phyloP scores from a whole-genome alignment of 2,888 invertebrate species.

The Ceratothoa steindachneri region DNA sequence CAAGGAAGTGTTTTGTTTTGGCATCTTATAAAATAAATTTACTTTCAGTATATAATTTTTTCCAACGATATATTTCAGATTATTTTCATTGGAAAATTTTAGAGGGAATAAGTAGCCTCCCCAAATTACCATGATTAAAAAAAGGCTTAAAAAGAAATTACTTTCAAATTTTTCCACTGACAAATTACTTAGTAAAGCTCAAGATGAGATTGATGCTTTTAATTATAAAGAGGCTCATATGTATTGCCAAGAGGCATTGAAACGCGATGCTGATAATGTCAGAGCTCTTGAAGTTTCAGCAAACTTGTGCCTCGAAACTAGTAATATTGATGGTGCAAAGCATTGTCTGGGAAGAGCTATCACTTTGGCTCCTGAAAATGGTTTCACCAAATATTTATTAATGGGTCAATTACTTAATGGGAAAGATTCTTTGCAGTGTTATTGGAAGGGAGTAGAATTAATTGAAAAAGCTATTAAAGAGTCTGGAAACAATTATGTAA shows the following conservation, averaged over 20 bases:
- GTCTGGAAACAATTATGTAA: too few relatives aligned
- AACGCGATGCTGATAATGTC: slow-evolving; percentile 53
- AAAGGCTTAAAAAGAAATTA: neutral
- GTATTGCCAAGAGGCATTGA: slow-evolving; percentile 54
- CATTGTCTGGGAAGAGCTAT: slow-evolving; percentile 50
- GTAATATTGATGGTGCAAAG: slow-evolving; percentile 52
- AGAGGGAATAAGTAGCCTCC: too few relatives aligned
- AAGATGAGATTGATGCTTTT: slow-evolving; percentile 54
- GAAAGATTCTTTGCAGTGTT: slow-evolving; percentile 53
- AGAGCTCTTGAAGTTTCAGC: slow-evolving; percentile 54
- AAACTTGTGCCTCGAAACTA: slow-evolving; percentile 53
- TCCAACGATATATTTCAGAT: too few relatives aligned
- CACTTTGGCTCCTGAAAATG: slow-evolving; percentile 53
- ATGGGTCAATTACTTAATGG: slow-evolving; percentile 55
- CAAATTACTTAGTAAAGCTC: slow-evolving; percentile 50
- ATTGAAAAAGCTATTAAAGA: slow-evolving; percentile 49
- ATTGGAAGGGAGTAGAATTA: slow-evolving; percentile 54
- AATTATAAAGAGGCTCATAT: slow-evolving; percentile 54
- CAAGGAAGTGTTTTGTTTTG: too few relatives aligned
- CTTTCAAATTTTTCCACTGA: neutral
- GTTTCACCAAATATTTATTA: slow-evolving; percentile 55
- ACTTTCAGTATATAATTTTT: too few relatives aligned
- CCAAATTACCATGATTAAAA: neutral
- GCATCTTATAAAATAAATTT: too few relatives aligned
- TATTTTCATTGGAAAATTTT: too few relatives aligned